These are phyloP conservation scores for Leptopterna dolabrata DNA, from an alignment of 2,888 invertebrate species.

Conservation along the genomic window DNA sequence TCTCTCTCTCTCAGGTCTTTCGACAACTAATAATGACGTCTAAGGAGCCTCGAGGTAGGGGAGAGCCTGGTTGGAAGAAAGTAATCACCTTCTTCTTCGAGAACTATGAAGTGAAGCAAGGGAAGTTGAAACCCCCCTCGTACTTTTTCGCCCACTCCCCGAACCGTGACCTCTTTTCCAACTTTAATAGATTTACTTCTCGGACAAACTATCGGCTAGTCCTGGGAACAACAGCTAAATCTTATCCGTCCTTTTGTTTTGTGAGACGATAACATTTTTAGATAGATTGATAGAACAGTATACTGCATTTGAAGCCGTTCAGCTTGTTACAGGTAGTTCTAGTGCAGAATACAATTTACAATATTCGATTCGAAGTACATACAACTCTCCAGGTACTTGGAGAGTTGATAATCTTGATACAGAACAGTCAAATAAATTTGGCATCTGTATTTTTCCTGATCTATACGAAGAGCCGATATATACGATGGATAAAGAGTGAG, in stretches of 20 bases:
- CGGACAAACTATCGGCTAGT: neutral
- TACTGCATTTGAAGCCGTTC: too few species aligned
- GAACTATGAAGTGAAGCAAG: neutral
- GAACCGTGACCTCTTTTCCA: neutral
- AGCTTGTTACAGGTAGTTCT: too few species aligned
- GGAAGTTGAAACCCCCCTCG: neutral
- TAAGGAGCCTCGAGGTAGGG: neutral
- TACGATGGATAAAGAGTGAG: too few species aligned
- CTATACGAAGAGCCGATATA: too few species aligned
- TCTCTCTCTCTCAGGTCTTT: neutral
- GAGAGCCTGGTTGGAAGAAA: neutral
- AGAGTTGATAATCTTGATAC: too few species aligned
- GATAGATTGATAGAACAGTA: too few species aligned
- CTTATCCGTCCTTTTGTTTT: neutral
- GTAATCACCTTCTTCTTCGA: neutral
- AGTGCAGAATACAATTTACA: too few species aligned
- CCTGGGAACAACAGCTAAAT: neutral
- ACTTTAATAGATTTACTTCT: neutral
- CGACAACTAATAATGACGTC: conserved; percentile 4
- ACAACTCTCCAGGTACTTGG: too few species aligned
- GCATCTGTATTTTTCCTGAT: too few species aligned
- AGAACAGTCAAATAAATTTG: too few species aligned
- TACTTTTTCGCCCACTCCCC: neutral
- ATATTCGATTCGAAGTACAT: too few species aligned
- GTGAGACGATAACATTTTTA: too few species aligned